Evolutionary conservation across 2,888 invertebrate species (phyloP), one percentile per base, ranked within the genome.

Genomic region (Maniola hyperantus): DNA sequence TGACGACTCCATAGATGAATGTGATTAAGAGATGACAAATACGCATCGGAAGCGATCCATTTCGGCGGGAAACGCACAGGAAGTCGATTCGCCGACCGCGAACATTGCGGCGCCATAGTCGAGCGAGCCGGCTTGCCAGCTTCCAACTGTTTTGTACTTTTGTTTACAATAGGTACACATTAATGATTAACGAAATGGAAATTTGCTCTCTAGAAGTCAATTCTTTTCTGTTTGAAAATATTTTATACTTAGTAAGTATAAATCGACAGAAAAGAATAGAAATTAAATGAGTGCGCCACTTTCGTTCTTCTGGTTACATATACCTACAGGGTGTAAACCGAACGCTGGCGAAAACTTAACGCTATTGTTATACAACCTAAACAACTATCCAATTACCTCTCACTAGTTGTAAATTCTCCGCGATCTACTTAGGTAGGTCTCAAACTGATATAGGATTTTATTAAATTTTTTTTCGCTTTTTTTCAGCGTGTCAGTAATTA

Each of bases 21-120:
- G 74, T 79, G 78, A 83, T 84, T 83, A 77, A 75, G 79, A 86
- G 87, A 92, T 92, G 92, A 92, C 90, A 92, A 92, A 93, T 92
- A 87, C 78, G 79, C 72, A 77, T 81, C 90, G 93, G 93, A 93
- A 92, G 85, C 84, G 87, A 93, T 93, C 93, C 92, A 93, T 93
- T 93, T 90, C 79, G 82, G 82, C 87, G 89, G 91, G 90, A 92
- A 92, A 88, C 88, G 76, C 83, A 77, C 91, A 84, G 93, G 92
- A 93, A 92, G 88, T 88, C 81, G 88, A 89, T 90, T 84, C 91
- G 85, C 79, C 85, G 85, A 90, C 91, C 90, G 87, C 91, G 89
- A 92, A 91, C 87, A 86, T 83, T 80, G 83, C 76, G 85, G 90
- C 91, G 91, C 91, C 91, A 87, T 77, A 72, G 80, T 79, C 77